Conservation (phyloP, 2,888 invertebrate species). For the Azorinus chamasolen region DNA sequence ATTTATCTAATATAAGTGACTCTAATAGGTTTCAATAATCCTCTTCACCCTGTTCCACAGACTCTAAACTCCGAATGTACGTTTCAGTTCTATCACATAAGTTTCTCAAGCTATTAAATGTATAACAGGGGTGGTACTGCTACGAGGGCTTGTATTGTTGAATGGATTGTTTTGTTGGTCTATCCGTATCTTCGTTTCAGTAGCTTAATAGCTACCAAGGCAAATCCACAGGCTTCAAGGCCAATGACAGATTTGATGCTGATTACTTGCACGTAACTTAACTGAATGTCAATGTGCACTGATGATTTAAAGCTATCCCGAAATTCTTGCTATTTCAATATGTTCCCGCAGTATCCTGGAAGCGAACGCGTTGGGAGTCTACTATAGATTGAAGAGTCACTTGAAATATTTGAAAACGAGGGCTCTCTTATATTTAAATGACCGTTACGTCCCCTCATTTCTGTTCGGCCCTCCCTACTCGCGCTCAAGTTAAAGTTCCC, state of each 20-base stretch:
- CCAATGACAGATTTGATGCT: slow-evolving; percentile 32
- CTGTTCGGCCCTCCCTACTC: no score
- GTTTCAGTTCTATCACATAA: slow-evolving; percentile 40
- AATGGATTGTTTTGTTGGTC: slow-evolving; percentile 18
- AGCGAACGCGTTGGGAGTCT: slow-evolving; percentile 19
- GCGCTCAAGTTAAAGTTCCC: no score
- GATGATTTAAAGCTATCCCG: slow-evolving; percentile 46
- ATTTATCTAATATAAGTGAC: slow-evolving; percentile 35
- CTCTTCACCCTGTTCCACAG: slow-evolving; percentile 29
- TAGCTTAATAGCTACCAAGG: slow-evolving; percentile 17
- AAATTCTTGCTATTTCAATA: slow-evolving; percentile 40
- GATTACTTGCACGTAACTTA: slow-evolving; percentile 44
- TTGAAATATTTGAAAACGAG: no score
- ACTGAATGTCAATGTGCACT: slow-evolving; percentile 22
- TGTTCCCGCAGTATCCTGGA: slow-evolving; percentile 18
- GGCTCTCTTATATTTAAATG: no score
- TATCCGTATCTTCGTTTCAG: slow-evolving; percentile 14
- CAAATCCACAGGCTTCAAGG: slow-evolving; percentile 32
- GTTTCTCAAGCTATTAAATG: neutral
- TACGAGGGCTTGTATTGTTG: slow-evolving; percentile 21
- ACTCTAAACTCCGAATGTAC: slow-evolving; percentile 41
- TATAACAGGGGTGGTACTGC: slow-evolving; percentile 6
- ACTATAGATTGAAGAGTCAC: no score
- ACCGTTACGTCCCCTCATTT: no score
- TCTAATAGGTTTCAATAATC: slow-evolving; percentile 31